Evolutionary conservation across 2,797 vertebrate species (phyloP).

Genomic region (Carapus acus): DNA sequence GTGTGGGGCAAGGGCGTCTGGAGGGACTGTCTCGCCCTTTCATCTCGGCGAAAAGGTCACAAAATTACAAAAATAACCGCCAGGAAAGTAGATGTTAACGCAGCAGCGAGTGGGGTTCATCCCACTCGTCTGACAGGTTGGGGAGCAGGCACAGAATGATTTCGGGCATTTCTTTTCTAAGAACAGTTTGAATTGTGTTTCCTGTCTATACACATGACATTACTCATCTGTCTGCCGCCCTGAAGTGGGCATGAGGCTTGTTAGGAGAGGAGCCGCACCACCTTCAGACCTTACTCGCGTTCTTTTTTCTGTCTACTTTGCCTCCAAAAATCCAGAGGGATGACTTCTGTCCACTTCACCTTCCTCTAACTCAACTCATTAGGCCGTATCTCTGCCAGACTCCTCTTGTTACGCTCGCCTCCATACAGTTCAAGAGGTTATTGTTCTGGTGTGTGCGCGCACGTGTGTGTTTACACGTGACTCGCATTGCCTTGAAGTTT

Average conservation of each 20-base stretch:
- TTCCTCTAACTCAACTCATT: slow-evolving; percentile 9
- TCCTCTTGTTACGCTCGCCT: not conserved
- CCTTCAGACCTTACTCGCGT: slow-evolving; percentile 12
- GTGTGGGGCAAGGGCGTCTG: too few species aligned
- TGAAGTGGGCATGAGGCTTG: slow-evolving; percentile 9
- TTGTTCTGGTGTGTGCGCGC: too few species aligned
- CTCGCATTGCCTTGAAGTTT: too few species aligned
- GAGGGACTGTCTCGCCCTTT: slow-evolving; percentile 41
- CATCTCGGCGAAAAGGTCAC: slow-evolving; percentile 53
- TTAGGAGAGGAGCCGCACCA: slow-evolving; percentile 18
- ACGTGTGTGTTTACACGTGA: too few species aligned
- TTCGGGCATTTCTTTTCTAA: slow-evolving; percentile 3
- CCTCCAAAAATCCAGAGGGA: slow-evolving; percentile 14
- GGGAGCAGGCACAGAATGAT: not conserved
- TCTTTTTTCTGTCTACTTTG: slow-evolving; percentile 2
- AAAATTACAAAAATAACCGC: slow-evolving; percentile 38
- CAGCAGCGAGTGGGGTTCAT: slow-evolving; percentile 13
- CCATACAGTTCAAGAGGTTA: too few species aligned
- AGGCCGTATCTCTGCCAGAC: not conserved
- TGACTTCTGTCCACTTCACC: slow-evolving; percentile 7
- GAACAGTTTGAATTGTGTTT: not conserved
- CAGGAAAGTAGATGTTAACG: slow-evolving; percentile 12
- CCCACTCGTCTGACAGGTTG: not conserved
- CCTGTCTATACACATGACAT: slow-evolving; percentile 4
- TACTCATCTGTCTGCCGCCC: slow-evolving; percentile 11